phyloP scores from a whole-genome alignment of 2,888 invertebrate species.

The Dexiosoma caninum region DNA sequence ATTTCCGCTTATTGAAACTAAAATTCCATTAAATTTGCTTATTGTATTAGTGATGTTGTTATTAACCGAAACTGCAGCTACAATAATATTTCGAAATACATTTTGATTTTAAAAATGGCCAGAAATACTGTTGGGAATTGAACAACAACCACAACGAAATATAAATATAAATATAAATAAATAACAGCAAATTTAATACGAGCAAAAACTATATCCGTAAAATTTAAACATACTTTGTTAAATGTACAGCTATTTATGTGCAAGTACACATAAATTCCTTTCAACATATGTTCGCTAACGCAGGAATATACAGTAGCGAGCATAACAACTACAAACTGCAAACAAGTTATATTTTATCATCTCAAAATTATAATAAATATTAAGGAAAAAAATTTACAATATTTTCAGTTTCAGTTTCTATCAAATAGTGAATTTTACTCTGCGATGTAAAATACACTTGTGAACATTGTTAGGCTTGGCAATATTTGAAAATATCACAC shows the following conservation, averaged over 20 bases:
- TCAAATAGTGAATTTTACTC: no score
- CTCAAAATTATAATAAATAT: no score
- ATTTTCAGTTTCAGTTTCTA: no score
- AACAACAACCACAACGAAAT: no score
- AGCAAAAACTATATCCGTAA: not conserved
- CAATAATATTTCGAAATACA: slow-evolving; percentile 17
- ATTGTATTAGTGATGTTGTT: slow-evolving; percentile 39
- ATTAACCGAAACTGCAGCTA: not conserved
- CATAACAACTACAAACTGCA: no score
- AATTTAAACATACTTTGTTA: slow-evolving; percentile 15
- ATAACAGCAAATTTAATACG: not conserved
- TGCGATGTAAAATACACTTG: no score
- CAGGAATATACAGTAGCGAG: no score
- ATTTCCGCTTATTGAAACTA: slow-evolving; percentile 52
- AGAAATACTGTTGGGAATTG: not conserved
- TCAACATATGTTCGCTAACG: not conserved
- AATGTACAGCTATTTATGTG: not conserved
- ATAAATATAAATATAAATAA: not conserved
- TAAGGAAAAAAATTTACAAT: no score
- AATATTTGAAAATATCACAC: no score
- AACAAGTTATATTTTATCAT: no score
- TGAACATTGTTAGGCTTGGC: no score
- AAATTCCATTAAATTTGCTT: slow-evolving; percentile 55
- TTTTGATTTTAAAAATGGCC: not conserved
- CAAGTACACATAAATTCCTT: not conserved